Base-by-base conservation (phyloP, 2,797 vertebrate genomes). In the Poeciliopsis paucimaculata region DNA sequence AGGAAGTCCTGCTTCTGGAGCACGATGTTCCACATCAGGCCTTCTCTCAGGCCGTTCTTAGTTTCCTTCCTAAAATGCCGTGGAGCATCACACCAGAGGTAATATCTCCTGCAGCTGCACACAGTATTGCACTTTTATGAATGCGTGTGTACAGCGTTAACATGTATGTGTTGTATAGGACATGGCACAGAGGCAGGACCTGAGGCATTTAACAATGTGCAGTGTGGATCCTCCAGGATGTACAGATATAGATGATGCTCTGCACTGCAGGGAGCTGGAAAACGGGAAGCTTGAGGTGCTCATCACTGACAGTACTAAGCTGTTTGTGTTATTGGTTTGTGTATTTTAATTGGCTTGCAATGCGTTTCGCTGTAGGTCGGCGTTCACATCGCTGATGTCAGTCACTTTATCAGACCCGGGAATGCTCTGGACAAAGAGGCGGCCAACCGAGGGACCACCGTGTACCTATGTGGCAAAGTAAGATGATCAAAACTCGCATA, bases 221-320 rank as follows among this genome's bases (percentile, higher is more conserved):
- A 99, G 98, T 2, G 98, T 99, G 84, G 98, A 99, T 92, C 98
- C 98, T 79, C 98, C 98, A 2, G 98, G 98, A 36, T 99, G 98
- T 88, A 99, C 98, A 0, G 98, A 99, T 86, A 99, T 99, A 71
- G 98, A 99, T 31, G 98, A 99, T 75, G 97, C 98, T 0, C 93
- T 99, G 55, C 98, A 99, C 85, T 99, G 93, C 20, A 94, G 96
- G 93, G 95, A 97, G 74, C 91, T 98, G 76, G 93, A 94, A 85
- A 97, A 97, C 73, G 98, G 98, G 87, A 98, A 98, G 92, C 80
- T 98, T 72, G 98, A 99, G 97, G 98, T 98, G 77, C 68, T 57
- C 28, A 36, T 43, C 15, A 68, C 18, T n/a, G 26, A 70, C 43
- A 72, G 39, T 0, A 51, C 4, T n/a, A 12, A 18, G 23, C 77